These are phyloP conservation scores for Fulica atra DNA, from an alignment of 2,113 vertebrate species.

Conservation along the genomic window DNA sequence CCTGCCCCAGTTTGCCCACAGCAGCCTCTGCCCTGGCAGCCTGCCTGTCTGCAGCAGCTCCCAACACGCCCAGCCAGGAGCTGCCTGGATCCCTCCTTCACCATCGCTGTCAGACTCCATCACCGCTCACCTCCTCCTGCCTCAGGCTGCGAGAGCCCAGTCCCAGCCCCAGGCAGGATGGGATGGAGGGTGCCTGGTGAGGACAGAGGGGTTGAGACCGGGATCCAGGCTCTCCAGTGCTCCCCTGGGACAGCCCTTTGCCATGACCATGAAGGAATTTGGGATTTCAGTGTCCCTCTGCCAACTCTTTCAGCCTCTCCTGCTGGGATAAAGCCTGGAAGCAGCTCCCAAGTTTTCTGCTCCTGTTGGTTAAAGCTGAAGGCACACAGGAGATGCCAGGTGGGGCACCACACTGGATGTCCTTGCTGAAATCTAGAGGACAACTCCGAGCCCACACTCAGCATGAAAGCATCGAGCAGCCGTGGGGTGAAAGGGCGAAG, in stretches of 20 bases:
- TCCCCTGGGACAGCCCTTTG: background rate
- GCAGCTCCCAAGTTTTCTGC: background rate
- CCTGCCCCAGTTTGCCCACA: fast-evolving
- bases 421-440: background rate
- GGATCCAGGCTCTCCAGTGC: background rate
- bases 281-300: background rate
- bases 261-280: background rate
- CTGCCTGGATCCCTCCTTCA: background rate
- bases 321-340: background rate
- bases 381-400: fast-evolving
- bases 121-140: background rate
- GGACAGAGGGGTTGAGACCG: background rate
- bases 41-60: constrained; percentile 28
- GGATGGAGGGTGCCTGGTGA: background rate
- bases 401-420: fast-evolving
- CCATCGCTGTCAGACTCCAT: background rate
- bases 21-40: background rate
- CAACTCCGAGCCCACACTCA: fast-evolving
- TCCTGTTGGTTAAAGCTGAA: background rate
- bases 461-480: background rate
- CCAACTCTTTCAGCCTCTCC: background rate
- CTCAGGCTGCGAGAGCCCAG: fast-evolving
- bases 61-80: background rate
- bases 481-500: background rate
- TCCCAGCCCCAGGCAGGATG: background rate